A percentile compares a stretch with the other conserved stretches of the same genome.
These are phyloP conservation scores for Toxotes chatareus DNA, from an alignment of 2,113 vertebrate genomes.

Conservation along the genomic window DNA sequence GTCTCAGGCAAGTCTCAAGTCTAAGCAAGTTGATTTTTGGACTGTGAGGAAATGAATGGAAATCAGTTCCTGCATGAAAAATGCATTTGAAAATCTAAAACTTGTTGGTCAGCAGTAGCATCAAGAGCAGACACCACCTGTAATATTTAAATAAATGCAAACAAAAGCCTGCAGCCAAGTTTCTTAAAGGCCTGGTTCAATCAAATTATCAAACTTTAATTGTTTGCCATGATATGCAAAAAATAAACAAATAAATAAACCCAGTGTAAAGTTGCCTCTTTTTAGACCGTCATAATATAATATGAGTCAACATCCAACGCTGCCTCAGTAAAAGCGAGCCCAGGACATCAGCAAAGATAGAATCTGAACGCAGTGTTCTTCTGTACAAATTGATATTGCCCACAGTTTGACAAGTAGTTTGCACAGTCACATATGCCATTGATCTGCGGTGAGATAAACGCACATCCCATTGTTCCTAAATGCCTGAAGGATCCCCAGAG, in stretches of 20 bases:
- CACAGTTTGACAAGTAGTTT: conserved; percentile 42
- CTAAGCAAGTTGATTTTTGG: neutral
- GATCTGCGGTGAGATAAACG: conserved; percentile 58
- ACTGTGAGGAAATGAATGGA: conserved; percentile 17
- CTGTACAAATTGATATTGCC: conserved; percentile 12
- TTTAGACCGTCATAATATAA: neutral
- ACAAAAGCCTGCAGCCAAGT: neutral
- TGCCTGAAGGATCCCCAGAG: conserved; percentile 24
- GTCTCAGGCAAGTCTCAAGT: conserved; percentile 5
- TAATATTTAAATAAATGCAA: neutral
- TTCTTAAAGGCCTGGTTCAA: too few relatives aligned
- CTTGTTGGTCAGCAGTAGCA: neutral
- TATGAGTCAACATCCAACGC: neutral
- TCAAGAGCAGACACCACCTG: neutral
- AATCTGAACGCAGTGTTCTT: neutral
- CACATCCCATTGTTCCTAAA: conserved; percentile 45
- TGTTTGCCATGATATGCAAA: neutral
- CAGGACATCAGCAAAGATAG: conserved; percentile 6
- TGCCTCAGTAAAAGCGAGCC: neutral
- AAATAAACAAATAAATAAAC: neutral
- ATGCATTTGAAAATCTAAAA: conserved; percentile 18
- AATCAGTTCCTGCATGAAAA: conserved; percentile 32
- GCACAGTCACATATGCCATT: conserved; percentile 26
- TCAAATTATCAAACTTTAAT: too few relatives aligned
- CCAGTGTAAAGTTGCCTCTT: neutral